Percentiles rank a stretch among this genome's conserved stretches.
phyloP scores from a whole-genome alignment of 2,797 vertebrate species.

The Typhlichthys subterraneus region DNA sequence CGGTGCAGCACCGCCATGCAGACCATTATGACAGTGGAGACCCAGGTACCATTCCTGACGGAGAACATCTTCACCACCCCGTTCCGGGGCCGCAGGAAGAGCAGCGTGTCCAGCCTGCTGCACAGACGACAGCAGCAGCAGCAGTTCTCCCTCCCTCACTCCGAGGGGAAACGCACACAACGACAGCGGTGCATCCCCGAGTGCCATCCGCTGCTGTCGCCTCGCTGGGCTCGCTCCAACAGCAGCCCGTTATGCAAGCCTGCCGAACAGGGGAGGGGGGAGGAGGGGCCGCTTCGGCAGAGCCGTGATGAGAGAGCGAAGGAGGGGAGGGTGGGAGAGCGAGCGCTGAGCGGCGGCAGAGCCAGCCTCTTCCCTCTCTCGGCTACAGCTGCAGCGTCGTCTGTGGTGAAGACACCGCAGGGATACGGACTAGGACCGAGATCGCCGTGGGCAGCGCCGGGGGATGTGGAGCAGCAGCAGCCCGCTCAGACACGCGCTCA shows the following conservation, averaged over 20 bases:
- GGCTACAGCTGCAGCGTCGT: constrained; percentile 65
- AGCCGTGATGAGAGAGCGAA: constrained; percentile 68
- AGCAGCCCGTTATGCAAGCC: constrained; percentile 87
- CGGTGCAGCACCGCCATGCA: constrained; percentile 69
- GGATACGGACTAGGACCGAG: constrained; percentile 42
- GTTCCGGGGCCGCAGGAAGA: constrained; percentile 74
- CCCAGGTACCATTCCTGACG: constrained; percentile 76
- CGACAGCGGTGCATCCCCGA: constrained; percentile 51
- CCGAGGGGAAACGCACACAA: constrained; percentile 44
- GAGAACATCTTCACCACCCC: constrained; percentile 78
- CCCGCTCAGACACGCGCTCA: constrained; percentile 67
- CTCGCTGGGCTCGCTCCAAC: constrained; percentile 74
- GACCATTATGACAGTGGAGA: constrained; percentile 78
- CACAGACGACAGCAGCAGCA: constrained; percentile 68
- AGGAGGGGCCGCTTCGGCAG: constrained; percentile 71
- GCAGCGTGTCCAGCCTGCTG: constrained; percentile 72
- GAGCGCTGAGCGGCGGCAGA: constrained; percentile 62
- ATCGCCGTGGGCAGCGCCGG: constrained; percentile 30
- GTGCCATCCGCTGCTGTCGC: constrained; percentile 70
- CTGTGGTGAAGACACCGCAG: constrained; percentile 52
- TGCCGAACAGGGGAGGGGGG: constrained; percentile 68
- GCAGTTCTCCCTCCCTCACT: constrained; percentile 39
- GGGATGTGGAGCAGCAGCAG: constrained; percentile 27
- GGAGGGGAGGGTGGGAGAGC: constrained; percentile 52
- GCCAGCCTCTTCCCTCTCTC: constrained; percentile 72